Evolutionary conservation across 2,113 vertebrate genomes (phyloP), one percentile per base, ranked within the genome.

Genomic region (Calyptomena viridis): DNA sequence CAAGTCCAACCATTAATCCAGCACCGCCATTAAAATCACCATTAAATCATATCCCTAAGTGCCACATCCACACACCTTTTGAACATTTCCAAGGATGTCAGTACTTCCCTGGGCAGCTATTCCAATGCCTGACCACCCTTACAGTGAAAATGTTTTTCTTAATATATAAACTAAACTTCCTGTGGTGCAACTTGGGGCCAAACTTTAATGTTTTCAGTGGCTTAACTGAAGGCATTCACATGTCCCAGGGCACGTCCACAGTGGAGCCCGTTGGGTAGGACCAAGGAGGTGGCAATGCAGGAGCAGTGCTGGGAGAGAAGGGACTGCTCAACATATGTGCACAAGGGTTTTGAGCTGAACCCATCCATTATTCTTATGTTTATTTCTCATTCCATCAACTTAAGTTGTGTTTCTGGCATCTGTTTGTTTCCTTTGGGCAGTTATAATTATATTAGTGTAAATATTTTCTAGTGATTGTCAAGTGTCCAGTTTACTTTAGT

Each of bases 371-470:
- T 81, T 82, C 68, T 73, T 30, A 24, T 96, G 95, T 95, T 97
- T 97, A 90, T 95, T 97, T 95, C 94, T 85, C 4, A 37, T 96
- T 91, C 93, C 67, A 89, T 91, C 94, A 94, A 66, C 59, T 91
- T 69, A 82, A 95, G 83, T 91, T 96, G 89, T 79, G 68, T 77
- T 89, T 94, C 93, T 95, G 89, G 94, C 95, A 90, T 95, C 55
- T 97, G 76, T 89, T 97, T 96, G 84, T 96, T 97, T 97, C 72
- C 94, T 96, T 96, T 95, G 94, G 85, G 94, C 73, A 92, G 75
- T 87, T 92, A 58, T 66, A 82, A 52, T 87, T 87, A 75, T 46
- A 83, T 79, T 82, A 93, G 62, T 84, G 82, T 96, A 97, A 97
- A 97, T 97, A 90, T 94, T 96, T 94, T 96, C 66, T 95, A 93